A percentile compares a stretch with the other conserved stretches of the same genome.
Conservation (phyloP, 2,888 invertebrate species). For the Smittia aterrima region DNA sequence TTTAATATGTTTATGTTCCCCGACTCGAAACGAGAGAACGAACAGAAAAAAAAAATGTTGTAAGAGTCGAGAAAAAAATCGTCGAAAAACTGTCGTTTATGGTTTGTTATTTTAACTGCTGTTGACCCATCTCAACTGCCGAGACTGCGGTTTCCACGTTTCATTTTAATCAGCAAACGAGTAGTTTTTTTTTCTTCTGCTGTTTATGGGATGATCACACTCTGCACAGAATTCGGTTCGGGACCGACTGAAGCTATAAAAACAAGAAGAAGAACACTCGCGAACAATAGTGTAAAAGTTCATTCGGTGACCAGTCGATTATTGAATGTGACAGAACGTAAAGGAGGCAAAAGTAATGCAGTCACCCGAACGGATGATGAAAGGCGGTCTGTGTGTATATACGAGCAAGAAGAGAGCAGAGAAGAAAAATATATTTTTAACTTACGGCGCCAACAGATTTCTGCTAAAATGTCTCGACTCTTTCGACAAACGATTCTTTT, state of each 20-base stretch:
- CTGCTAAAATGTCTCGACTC: conserved; percentile 40
- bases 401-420: conserved; percentile 17
- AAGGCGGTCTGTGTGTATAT: conserved; percentile 3
- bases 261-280: background rate
- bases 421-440: conserved; percentile 39
- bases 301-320: background rate
- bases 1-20: background rate
- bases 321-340: background rate
- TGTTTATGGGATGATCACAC: conserved; percentile 13
- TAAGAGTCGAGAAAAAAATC: background rate
- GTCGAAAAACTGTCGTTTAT: conserved; percentile 18
- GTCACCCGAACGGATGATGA: conserved; percentile 16
- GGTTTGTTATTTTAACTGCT: conserved; percentile 19
- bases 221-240: background rate
- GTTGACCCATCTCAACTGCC: conserved; percentile 22
- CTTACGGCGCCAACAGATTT: conserved; percentile 42
- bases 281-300: conserved; percentile 21
- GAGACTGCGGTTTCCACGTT: conserved; percentile 17
- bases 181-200: conserved; percentile 6
- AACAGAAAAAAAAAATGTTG: background rate
- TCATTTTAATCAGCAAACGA: conserved; percentile 18
- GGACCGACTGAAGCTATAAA: background rate
- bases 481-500: conserved; percentile 25
- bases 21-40: background rate
- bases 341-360: background rate